Percentiles rank a stretch among this genome's conserved stretches.
These are phyloP conservation scores for Pelobates cultripes DNA, from an alignment of 2,797 vertebrate genomes.

Conservation along the genomic window DNA sequence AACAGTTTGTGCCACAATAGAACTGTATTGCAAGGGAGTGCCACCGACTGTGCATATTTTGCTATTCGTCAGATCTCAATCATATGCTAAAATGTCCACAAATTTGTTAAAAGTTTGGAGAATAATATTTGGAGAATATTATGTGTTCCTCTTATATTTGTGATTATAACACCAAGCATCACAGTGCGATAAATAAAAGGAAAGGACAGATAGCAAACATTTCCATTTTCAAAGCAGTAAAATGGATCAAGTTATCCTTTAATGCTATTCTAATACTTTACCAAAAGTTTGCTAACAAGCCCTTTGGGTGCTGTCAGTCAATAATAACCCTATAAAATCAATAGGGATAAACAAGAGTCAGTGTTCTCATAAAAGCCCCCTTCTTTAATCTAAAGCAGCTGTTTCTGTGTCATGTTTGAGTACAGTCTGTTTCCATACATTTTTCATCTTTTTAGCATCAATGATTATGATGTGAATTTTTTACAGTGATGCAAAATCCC, in stretches of 20 bases:
- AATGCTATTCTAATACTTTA: slow-evolving; percentile 65
- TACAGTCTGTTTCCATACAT: slow-evolving; percentile 20
- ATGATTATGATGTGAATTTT: slow-evolving; percentile 22
- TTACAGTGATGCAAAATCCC: slow-evolving; percentile 15
- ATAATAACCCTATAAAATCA: slow-evolving; percentile 72
- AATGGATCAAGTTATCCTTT: slow-evolving; percentile 46
- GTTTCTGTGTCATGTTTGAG: slow-evolving; percentile 57
- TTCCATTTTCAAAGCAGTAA: slow-evolving; percentile 2
- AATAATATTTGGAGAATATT: no score
- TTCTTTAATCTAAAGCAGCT: slow-evolving; percentile 64
- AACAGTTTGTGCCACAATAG: no score
- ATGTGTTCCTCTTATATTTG: not conserved
- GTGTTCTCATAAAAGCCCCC: slow-evolving; percentile 70
- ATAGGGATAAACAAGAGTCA: slow-evolving; percentile 69
- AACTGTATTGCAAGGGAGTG: no score
- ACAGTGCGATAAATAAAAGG: not conserved
- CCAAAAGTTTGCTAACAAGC: slow-evolving; percentile 66
- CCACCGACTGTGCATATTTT: no score
- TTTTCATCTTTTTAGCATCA: slow-evolving; percentile 30
- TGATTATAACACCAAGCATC: not conserved
- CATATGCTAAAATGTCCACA: no score
- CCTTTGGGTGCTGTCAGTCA: slow-evolving; percentile 64
- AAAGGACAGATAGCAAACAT: slow-evolving; percentile 22
- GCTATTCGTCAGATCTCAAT: no score
- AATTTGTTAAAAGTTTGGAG: no score